Evolutionary conservation across 92 coral and sea anemone species (phyloP).

Genomic region (Parazoanthus atlanticus): DNA sequence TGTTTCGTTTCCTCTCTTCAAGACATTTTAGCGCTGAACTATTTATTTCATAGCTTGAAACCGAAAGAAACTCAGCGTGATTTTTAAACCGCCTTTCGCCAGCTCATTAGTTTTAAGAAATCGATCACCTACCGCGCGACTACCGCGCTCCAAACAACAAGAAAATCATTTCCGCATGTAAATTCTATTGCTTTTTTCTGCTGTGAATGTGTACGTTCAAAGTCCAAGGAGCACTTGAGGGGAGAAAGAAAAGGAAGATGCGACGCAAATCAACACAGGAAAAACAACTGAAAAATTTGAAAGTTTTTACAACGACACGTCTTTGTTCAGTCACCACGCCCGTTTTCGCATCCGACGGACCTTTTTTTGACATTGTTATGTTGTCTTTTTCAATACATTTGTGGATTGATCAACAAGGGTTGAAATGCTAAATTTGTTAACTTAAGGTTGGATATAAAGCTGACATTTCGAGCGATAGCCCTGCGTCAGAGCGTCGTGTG

Average conservation of each 20-base stretch:
- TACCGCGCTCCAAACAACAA: neutral
- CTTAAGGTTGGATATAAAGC: too few relatives aligned
- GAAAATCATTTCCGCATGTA: neutral
- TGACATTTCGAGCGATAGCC: too few relatives aligned
- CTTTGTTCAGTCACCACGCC: too few relatives aligned
- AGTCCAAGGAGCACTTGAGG: neutral
- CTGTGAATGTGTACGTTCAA: too few relatives aligned
- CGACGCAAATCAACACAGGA: neutral
- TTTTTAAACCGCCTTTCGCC: slow-evolving; percentile 12
- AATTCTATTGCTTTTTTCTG: neutral
- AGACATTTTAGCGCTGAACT: neutral
- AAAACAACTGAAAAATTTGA: too few relatives aligned
- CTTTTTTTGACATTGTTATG: too few relatives aligned
- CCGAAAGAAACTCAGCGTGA: slow-evolving; percentile 13
- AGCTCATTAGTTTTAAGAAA: neutral
- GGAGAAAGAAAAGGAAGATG: neutral
- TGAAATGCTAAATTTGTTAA: too few relatives aligned
- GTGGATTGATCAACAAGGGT: too few relatives aligned
- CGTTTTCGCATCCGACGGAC: too few relatives aligned
- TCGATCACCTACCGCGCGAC: neutral
- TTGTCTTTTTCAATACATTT: too few relatives aligned
- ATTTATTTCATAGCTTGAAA: slow-evolving; percentile 18
- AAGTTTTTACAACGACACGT: too few relatives aligned
- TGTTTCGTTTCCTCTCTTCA: neutral
- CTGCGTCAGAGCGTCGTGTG: too few relatives aligned